A percentile compares a stretch with the other conserved stretches of the same genome.
These are phyloP conservation scores for Drosophila aldrichi DNA, from an alignment of 2,888 invertebrate species.

Conservation along the genomic window DNA sequence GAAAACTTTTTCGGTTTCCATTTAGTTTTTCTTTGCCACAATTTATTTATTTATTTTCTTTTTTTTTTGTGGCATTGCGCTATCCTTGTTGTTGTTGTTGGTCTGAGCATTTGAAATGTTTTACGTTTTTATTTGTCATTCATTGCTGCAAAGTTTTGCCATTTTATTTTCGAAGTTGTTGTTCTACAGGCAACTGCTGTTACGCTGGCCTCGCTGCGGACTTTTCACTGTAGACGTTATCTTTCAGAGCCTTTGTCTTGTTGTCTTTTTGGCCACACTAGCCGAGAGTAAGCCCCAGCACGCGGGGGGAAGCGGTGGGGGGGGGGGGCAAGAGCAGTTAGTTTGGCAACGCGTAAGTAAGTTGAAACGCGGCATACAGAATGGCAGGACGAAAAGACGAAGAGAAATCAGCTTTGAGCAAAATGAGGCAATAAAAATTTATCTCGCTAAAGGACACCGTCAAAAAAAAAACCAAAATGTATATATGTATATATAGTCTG, in stretches of 20 bases:
- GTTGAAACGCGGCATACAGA: constrained; percentile 28
- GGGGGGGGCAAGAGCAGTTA: constrained; percentile 29
- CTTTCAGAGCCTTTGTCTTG: constrained; percentile 62
- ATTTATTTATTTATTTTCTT: constrained; percentile 13
- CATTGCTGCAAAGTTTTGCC: constrained; percentile 67
- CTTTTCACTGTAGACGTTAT: constrained; percentile 60
- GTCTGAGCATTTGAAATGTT: constrained; percentile 56
- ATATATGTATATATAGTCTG: not conserved
- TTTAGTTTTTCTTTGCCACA: constrained; percentile 54
- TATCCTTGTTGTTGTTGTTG: constrained; percentile 13
- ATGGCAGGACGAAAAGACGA: constrained; percentile 25
- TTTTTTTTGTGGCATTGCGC: constrained; percentile 1
- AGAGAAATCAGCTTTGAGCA: constrained; percentile 72
- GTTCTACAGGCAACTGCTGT: constrained; percentile 20
- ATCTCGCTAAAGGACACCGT: constrained; percentile 61
- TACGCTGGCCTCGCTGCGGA: constrained; percentile 47
- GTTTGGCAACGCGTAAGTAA: constrained; percentile 50
- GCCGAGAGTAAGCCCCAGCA: constrained; percentile 8
- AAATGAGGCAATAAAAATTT: constrained; percentile 81
- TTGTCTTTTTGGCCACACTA: constrained; percentile 63
- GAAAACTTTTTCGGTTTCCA: constrained; percentile 67
- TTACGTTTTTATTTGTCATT: constrained; percentile 73
- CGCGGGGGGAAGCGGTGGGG: too few relatives aligned
- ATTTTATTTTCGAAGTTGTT: constrained; percentile 52
- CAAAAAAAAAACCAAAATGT: constrained; percentile 8